A percentile compares a stretch with the other conserved stretches of the same genome.
phyloP scores from a whole-genome alignment of 2,797 vertebrate genomes.

The Microctenopoma lineatum region DNA sequence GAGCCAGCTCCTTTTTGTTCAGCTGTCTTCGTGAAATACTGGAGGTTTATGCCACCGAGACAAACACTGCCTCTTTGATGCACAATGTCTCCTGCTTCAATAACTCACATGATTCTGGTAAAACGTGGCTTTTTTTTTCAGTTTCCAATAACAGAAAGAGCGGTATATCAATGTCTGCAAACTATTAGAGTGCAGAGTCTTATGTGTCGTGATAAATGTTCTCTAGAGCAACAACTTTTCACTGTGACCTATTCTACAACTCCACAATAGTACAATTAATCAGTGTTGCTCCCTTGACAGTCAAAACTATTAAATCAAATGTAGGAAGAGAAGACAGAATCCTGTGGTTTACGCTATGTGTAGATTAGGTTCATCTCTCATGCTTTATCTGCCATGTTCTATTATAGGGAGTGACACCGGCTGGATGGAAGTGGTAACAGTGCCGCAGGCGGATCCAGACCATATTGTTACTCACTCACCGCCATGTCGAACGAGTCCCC shows the following conservation, averaged over 20 bases:
- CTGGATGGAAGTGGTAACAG: constrained; percentile 49
- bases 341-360: constrained; percentile 16
- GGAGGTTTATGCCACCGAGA: constrained; percentile 48
- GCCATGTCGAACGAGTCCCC: constrained; percentile 48
- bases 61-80: constrained; percentile 53
- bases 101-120: constrained; percentile 57
- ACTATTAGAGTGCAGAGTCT: constrained; percentile 15
- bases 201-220: constrained; percentile 40
- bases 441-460: constrained; percentile 51
- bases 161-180: constrained; percentile 37
- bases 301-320: constrained; percentile 39
- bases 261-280: constrained; percentile 34
- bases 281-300: constrained; percentile 20
- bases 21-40: constrained; percentile 79
- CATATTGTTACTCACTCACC: constrained; percentile 49
- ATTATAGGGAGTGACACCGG: constrained; percentile 50
- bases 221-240: constrained; percentile 18
- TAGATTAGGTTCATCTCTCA: constrained; percentile 26
- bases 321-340: constrained; percentile 8
- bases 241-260: constrained; percentile 31
- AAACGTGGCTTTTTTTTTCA: constrained; percentile 25
- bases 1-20: constrained; percentile 67
- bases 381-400: constrained; percentile 50
- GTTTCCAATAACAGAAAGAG: constrained; percentile 39
- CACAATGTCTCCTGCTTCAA: constrained; percentile 66